Conservation (phyloP, 2,797 vertebrate genomes). For the Siniperca scherzeri region DNA sequence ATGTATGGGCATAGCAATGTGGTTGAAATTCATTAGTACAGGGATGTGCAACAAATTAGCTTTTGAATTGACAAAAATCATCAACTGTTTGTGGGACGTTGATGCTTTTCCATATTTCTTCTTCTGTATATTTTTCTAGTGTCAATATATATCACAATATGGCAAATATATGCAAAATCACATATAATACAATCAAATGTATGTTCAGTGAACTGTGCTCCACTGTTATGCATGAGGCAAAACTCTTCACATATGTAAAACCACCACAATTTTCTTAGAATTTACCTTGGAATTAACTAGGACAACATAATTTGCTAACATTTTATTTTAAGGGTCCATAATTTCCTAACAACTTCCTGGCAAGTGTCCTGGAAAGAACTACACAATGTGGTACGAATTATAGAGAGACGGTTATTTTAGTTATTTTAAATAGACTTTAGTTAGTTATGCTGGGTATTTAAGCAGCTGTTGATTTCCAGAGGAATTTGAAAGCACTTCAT, state of each 20-base stretch:
- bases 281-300: not conserved
- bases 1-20: too few species aligned
- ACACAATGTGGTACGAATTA: not conserved
- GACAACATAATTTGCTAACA: not conserved
- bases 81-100: not conserved
- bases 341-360: slow-evolving; percentile 8
- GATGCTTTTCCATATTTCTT: not conserved
- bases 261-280: not conserved
- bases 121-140: not conserved
- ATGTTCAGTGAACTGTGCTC: not conserved
- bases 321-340: slow-evolving; percentile 5
- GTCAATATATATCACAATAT: not conserved
- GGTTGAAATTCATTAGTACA: not conserved
- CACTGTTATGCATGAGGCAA: not conserved
- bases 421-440: not conserved
- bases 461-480: not conserved
- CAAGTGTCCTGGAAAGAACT: slow-evolving; percentile 1
- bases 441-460: not conserved
- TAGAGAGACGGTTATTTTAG: not conserved
- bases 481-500: not conserved
- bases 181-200: not conserved
- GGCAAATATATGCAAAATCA: not conserved
- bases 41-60: not conserved
- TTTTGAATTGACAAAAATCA: not conserved
- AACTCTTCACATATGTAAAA: not conserved